phyloP scores from a whole-genome alignment of 2,888 invertebrate genomes.

The Caenorhabditis angaria region DNA sequence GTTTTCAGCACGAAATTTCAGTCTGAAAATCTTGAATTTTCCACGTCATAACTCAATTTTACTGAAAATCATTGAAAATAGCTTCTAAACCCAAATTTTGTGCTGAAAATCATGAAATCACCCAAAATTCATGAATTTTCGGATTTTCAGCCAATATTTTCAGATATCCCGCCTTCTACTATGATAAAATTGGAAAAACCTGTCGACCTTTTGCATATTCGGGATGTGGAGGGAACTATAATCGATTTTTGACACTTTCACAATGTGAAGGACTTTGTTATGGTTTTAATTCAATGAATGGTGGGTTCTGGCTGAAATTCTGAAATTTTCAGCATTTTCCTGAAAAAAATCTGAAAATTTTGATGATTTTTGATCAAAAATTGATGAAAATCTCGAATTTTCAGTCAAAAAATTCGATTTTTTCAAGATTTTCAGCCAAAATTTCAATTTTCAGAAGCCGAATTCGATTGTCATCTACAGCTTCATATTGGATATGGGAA shows the following conservation, averaged over 20 bases:
- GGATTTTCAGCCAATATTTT: conserved; percentile 11
- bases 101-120: no score
- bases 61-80: no score
- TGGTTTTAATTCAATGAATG: conserved; percentile 48
- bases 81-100: no score
- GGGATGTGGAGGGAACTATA: conserved; percentile 67
- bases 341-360: not conserved
- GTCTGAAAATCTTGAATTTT: no score
- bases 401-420: not conserved
- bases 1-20: no score
- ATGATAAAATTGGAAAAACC: conserved; percentile 44
- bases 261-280: conserved; percentile 62
- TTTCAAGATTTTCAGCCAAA: not conserved
- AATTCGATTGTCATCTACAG: conserved; percentile 64
- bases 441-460: conserved; percentile 39
- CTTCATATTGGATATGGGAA: conserved; percentile 64
- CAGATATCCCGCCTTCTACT: conserved; percentile 58
- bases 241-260: conserved; percentile 64
- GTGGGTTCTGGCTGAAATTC: no score
- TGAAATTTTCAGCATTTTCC: not conserved
- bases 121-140: not conserved
- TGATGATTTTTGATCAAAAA: not conserved
- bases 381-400: no score
- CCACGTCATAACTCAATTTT: no score
- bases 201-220: conserved; percentile 66